Evolutionary conservation across 1,140 invertebrate genomes (phyloP).

Genomic region (Saccostrea cuccullata): DNA sequence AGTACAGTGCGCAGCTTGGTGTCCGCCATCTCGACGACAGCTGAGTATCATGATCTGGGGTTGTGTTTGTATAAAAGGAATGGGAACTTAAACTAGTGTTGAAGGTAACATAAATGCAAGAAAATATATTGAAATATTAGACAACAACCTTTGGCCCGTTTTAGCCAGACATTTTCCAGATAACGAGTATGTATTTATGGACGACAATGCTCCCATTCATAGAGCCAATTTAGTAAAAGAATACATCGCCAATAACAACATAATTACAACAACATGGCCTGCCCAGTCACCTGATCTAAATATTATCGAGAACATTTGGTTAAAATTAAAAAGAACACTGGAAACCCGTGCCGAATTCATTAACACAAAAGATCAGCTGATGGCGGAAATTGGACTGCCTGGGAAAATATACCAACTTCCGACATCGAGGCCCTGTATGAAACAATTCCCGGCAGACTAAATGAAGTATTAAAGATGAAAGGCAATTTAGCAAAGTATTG

Average conservation of each 20-base stretch:
- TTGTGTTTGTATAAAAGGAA: not conserved
- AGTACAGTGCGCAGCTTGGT: not conserved
- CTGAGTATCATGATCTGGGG: constrained; percentile 5
- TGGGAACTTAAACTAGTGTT: constrained; percentile 5
- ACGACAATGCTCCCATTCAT: constrained; percentile 47
- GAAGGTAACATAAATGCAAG: constrained; percentile 44
- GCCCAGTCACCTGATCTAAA: constrained; percentile 40
- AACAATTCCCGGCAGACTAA: not conserved
- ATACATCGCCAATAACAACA: constrained; percentile 38
- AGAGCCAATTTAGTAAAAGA: not conserved
- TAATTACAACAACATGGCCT: constrained; percentile 24
- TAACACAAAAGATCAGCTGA: not conserved
- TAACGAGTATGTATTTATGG: constrained; percentile 8
- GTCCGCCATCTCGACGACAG: not conserved
- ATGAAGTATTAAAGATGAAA: not conserved
- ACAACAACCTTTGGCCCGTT: constrained; percentile 17
- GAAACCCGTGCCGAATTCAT: not conserved
- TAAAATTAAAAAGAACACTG: constrained; percentile 33
- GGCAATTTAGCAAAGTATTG: constrained; percentile 28
- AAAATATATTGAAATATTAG: constrained; percentile 44
- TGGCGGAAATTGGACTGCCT: constrained; percentile 12
- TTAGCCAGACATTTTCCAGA: constrained; percentile 39
- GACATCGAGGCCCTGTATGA: constrained; percentile 15
- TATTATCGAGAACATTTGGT: constrained; percentile 43
- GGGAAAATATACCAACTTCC: constrained; percentile 5